Evolutionary conservation across 2,113 vertebrate genomes (phyloP), one percentile per base, ranked within the genome.

Genomic region (Sclerurus mexicanus): DNA sequence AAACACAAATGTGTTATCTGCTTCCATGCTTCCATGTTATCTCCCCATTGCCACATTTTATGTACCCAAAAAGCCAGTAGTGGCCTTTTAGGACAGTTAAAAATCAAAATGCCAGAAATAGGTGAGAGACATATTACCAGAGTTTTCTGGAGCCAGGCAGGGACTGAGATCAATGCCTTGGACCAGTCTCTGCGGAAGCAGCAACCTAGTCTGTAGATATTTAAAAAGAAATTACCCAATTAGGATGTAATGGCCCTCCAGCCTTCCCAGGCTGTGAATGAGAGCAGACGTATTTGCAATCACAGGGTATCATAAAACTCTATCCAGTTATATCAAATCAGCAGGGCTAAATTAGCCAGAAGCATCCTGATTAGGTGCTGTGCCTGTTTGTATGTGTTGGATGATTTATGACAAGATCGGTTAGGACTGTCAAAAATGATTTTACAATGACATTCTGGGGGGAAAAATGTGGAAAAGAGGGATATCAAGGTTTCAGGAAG

Each of bases 211-310:
- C 92, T 97, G 97, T 19, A 20, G 93, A 98, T 90, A 95, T 90
- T 85, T 96, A 59, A 91, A 95, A 96, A 96, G 89, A 97, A 96
- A 97, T 97, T 96, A 96, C 87, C 72, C 87, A 97, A 94, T 98
- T 97, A 96, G 97, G 85, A 95, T 27, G 28, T 87, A 97, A 97
- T 88, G 66, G 74, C 58, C 42, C 89, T 96, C 68, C 78, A 95
- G 83, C 79, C 55, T 98, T 96, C 62, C 71, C 74, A 94, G 89
- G 62, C 89, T 95, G 85, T 96, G 94, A 97, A 95, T 73, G 72
- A 97, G 95, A 95, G 80, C 82, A 97, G 95, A 89, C 75, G 76
- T 96, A 95, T 98, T 97, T 98, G 96, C 90, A 94, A 35, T 96
- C 77, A 91, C 30, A 62, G 78, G 6, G 31, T 33, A 50, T 85